Conservation (phyloP, 1,140 invertebrate species). For the Araneus ventricosus region DNA sequence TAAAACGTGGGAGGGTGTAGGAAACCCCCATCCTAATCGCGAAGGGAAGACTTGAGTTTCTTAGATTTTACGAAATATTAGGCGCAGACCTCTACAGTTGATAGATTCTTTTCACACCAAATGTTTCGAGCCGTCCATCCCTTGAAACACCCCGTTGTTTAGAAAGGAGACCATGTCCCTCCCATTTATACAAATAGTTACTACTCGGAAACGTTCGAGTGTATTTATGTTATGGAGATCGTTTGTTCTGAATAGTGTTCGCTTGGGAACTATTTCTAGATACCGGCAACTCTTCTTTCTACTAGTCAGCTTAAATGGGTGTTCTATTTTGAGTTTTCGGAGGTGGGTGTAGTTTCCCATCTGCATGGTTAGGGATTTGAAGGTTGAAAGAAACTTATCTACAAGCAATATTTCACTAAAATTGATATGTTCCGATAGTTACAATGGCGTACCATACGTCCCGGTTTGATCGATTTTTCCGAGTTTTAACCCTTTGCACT, state of each 20-base stretch:
- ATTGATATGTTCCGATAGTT: no score
- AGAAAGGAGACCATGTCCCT: neutral
- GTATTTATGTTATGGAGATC: neutral
- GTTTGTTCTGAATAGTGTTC: constrained; percentile 14
- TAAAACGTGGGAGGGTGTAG: no score
- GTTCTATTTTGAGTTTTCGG: neutral
- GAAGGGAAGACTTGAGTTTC: neutral
- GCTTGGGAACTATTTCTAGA: neutral
- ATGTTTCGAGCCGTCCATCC: neutral
- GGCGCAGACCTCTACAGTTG: neutral
- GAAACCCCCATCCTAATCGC: no score
- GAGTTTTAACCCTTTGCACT: no score
- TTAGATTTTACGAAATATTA: neutral
- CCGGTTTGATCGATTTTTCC: no score
- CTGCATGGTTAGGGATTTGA: neutral
- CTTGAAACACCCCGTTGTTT: constrained; percentile 18
- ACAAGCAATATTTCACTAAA: no score
- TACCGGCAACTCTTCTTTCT: neutral
- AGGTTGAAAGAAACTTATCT: neutral
- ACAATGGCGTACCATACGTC: no score
- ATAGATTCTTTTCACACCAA: constrained; percentile 12
- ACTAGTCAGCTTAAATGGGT: neutral
- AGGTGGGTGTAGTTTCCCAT: neutral
- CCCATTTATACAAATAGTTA: constrained; percentile 6
- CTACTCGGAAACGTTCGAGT: neutral